phyloP scores from a whole-genome alignment of 2,888 invertebrate species.

The Allacma fusca region DNA sequence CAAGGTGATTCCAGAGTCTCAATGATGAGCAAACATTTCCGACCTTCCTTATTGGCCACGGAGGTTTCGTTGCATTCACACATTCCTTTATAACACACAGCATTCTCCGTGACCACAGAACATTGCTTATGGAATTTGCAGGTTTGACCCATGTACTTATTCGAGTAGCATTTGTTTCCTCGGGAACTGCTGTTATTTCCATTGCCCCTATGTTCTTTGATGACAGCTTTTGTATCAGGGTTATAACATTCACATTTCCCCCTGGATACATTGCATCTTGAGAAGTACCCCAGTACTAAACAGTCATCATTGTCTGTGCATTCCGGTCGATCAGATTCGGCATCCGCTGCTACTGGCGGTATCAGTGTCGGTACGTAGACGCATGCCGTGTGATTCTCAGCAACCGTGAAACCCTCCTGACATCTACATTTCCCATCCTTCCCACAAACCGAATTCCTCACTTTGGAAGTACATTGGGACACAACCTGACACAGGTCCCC shows the following conservation, averaged over 20 bases:
- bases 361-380: conserved; percentile 40
- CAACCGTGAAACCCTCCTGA: conserved; percentile 47
- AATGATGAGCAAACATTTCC: conserved; percentile 57
- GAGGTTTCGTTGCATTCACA: conserved; percentile 54
- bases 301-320: conserved; percentile 55
- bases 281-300: conserved; percentile 49
- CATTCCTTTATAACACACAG: conserved; percentile 52
- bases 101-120: conserved; percentile 49
- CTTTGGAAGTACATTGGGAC: conserved; percentile 55
- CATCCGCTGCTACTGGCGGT: not conserved
- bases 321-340: conserved; percentile 29
- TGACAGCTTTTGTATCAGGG: conserved; percentile 37
- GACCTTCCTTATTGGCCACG: conserved; percentile 52
- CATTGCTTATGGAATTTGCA: conserved; percentile 58
- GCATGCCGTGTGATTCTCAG: conserved; percentile 51
- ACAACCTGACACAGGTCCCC: conserved; percentile 59
- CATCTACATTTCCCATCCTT: conserved; percentile 57
- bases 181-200: not conserved
- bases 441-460: conserved; percentile 51
- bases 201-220: conserved; percentile 6
- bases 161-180: conserved; percentile 51
- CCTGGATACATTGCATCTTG: conserved; percentile 50
- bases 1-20: conserved; percentile 52
- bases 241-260: conserved; percentile 56
- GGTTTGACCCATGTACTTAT: conserved; percentile 52